Conservation (phyloP, 2,888 invertebrate species). For the Gasteruption jaculator region DNA sequence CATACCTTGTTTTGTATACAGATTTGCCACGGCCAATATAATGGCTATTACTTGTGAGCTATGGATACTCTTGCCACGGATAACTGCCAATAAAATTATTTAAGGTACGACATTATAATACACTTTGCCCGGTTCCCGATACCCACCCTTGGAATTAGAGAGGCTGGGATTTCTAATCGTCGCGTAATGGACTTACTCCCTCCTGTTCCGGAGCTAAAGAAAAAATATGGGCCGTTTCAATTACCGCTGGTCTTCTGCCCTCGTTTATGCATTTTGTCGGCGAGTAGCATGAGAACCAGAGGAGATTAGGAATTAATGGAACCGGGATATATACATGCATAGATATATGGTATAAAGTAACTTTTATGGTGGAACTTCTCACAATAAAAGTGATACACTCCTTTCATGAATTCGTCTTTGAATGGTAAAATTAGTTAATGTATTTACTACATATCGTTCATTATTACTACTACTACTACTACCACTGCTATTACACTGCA, state of each 20-base stretch:
- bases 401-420: no score
- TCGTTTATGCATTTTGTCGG: conserved; percentile 3
- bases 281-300: no score
- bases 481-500: no score
- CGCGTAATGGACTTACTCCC: conserved; percentile 7
- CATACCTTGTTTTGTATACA: conserved; percentile 44
- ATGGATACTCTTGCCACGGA: conserved; percentile 23
- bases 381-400: no score
- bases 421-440: no score
- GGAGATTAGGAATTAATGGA: no score
- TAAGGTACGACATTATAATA: conserved; percentile 44
- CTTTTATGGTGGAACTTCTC: no score
- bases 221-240: conserved; percentile 42
- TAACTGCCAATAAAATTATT: conserved; percentile 46
- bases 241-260: conserved; percentile 27
- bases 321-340: no score
- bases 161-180: conserved; percentile 1
- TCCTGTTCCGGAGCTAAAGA: not conserved
- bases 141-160: no score
- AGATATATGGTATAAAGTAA: no score
- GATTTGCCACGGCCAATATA: conserved; percentile 47
- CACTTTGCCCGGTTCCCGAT: conserved; percentile 12
- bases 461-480: no score
- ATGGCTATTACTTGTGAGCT: conserved; percentile 35
- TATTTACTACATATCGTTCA: no score